Conservation (phyloP, 2,113 vertebrate species). For the Pipra filicauda region DNA sequence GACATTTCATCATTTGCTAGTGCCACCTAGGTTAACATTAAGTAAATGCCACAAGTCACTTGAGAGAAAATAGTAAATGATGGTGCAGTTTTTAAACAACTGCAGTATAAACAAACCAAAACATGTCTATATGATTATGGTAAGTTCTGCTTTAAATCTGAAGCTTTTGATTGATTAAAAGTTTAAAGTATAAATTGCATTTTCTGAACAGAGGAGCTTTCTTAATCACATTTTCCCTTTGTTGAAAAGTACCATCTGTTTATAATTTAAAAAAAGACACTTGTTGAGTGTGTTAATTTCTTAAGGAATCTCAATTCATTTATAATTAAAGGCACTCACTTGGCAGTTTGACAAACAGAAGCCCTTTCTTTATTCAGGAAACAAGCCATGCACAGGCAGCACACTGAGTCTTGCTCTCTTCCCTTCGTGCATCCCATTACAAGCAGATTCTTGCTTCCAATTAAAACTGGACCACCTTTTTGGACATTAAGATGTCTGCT, state of each 20-base stretch:
- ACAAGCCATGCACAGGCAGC: neutral
- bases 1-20: neutral
- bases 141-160: neutral
- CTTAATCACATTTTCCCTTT: neutral
- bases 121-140: neutral
- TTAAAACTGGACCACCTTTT: neutral
- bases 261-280: neutral
- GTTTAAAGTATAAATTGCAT: neutral
- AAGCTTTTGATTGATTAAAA: neutral
- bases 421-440: fast-evolving
- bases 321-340: neutral
- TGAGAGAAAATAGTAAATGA: neutral
- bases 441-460: neutral
- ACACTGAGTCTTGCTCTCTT: neutral
- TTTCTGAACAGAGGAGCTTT: neutral
- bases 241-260: neutral
- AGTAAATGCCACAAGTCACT: neutral
- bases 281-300: neutral
- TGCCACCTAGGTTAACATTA: neutral
- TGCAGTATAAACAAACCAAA: neutral
- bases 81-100: neutral
- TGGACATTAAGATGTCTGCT: neutral
- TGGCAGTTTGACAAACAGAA: neutral
- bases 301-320: neutral
- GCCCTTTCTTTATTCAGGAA: neutral